Evolutionary conservation across 1,140 invertebrate species (phyloP), one percentile per base, ranked within the genome.

Genomic region (Pseudobourletiella spinata): DNA sequence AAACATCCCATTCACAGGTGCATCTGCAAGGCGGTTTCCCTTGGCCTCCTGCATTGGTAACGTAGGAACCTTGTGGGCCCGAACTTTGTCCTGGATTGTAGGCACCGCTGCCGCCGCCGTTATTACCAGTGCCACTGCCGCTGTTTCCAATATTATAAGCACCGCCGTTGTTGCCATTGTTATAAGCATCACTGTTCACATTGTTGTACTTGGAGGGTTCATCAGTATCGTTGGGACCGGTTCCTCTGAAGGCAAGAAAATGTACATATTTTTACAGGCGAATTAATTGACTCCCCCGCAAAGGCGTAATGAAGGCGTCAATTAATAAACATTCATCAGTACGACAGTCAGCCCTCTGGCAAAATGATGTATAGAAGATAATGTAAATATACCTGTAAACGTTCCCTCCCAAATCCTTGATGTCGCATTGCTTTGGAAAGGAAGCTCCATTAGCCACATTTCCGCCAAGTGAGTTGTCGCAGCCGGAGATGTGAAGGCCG

Each of bases 401-500:
- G 46, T 70, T 70, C 32, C 68, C 68, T 30, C 68, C 65, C 18
- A 65, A 50, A 24, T 70, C 68, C 18, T 61, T 58, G n/a, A 28
- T 20, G 11, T 57, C 16, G 25, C 68, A 70, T 8, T 61, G 30
- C 28, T 64, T 64, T 3, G 64, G 64, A 46, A 70, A 70, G 30
- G 56, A 64, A 14, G 68, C 68, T 24, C 68, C 67, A 57, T 70
- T 70, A 3, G 64, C 65, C 3, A 70, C 68, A 54, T 70, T 70
- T 32, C 62, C 62, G 11, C 30, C 57, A 2, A 66, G 50, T 4
- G 48, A 48, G 28, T 70, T 64, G 11, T 65, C 55, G 52, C 68
- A 67, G 6, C 68, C 68, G 1, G 61, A 59, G 15, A 70, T 62
- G 30, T 67, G 66, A 16, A 70, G 32, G 2, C 67, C 68, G 42